Percentiles rank a stretch among this genome's conserved stretches.
phyloP scores from a whole-genome alignment of 2,888 invertebrate species.

The Oasisia sp. region DNA sequence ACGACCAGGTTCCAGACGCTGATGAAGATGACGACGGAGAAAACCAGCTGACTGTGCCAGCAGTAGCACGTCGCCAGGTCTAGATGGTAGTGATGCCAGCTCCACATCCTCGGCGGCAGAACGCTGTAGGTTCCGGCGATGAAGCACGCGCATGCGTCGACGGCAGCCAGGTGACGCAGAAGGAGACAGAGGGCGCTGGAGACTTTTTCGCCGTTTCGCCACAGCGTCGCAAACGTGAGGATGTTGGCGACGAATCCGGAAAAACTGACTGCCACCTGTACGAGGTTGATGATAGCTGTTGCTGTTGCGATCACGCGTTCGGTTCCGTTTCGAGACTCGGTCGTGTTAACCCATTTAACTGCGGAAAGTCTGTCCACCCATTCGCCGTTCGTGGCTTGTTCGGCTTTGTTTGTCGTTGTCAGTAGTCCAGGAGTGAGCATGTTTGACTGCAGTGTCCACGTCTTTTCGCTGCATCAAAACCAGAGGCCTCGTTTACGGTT shows the following conservation, averaged over 20 bases:
- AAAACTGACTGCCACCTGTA: neutral
- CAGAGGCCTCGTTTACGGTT: neutral
- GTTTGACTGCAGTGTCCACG: neutral
- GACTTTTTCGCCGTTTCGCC: neutral
- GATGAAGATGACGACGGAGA: neutral
- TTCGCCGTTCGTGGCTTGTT: neutral
- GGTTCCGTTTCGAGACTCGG: neutral
- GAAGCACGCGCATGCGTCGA: neutral
- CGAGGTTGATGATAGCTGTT: neutral
- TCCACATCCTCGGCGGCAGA: neutral
- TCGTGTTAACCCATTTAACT: neutral
- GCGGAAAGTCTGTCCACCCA: neutral
- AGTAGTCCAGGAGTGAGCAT: neutral
- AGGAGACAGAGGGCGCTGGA: neutral
- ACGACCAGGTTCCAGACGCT: neutral
- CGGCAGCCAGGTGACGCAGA: neutral
- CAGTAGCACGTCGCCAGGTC: neutral
- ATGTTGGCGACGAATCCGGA: neutral
- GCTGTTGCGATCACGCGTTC: neutral
- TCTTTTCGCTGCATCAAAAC: neutral
- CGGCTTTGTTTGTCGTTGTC: neutral
- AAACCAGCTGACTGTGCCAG: conserved; percentile 5
- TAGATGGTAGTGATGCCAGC: neutral
- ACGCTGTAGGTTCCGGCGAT: neutral
- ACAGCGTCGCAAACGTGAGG: neutral